Conservation (phyloP, 2,113 vertebrate genomes). For the Fulmarus glacialis region DNA sequence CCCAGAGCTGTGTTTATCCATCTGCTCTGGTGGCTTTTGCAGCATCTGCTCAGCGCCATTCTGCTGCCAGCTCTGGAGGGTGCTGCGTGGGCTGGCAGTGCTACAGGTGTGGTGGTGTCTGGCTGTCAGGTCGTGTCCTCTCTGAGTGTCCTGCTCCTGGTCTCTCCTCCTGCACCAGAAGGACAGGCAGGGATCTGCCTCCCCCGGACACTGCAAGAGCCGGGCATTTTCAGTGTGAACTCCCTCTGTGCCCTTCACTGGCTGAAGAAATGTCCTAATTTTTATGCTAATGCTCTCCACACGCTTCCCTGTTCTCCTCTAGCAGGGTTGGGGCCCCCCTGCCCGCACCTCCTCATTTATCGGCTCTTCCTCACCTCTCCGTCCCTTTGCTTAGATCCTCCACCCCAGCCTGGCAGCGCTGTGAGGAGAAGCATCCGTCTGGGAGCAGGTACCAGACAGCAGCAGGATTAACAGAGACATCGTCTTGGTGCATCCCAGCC, state of each 20-base stretch:
- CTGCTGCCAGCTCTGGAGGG: background rate
- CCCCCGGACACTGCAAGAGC: background rate
- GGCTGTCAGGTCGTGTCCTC: background rate
- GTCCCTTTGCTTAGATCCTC: background rate
- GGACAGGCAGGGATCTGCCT: background rate
- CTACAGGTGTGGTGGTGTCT: background rate
- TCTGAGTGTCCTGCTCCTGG: background rate
- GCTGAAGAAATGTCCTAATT: background rate
- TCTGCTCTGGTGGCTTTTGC: background rate
- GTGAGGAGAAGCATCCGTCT: background rate
- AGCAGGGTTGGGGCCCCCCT: background rate
- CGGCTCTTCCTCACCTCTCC: background rate
- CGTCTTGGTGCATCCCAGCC: fast-evolving
- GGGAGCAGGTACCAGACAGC: background rate
- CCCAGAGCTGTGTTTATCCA: background rate
- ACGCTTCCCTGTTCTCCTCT: fast-evolving
- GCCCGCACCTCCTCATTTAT: background rate
- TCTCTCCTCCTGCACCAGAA: background rate
- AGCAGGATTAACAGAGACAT: background rate
- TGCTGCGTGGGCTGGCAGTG: background rate
- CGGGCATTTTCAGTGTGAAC: background rate
- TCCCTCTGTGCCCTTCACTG: background rate
- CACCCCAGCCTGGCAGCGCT: background rate
- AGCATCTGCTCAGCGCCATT: background rate
- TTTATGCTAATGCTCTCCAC: background rate